phyloP scores from a whole-genome alignment of 2,888 invertebrate species.

The Lobophora halterata region DNA sequence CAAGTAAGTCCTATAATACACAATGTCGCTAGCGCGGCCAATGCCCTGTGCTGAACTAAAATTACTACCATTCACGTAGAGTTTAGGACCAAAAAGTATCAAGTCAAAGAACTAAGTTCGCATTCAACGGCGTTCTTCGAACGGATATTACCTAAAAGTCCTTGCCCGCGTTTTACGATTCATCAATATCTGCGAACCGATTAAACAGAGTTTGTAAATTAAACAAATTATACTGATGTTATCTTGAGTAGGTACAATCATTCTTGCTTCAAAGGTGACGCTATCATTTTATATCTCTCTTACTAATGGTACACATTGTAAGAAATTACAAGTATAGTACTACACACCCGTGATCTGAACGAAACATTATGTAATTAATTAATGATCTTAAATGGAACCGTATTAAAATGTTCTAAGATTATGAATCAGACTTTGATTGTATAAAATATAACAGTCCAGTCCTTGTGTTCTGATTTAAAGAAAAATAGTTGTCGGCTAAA shows the following conservation, averaged over 20 bases:
- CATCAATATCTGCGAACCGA: constrained; percentile 25
- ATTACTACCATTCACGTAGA: constrained; percentile 7
- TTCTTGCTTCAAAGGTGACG: constrained; percentile 18
- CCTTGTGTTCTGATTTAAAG: no score
- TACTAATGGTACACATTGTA: constrained; percentile 14
- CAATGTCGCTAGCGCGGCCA: background rate
- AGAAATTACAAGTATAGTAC: constrained; percentile 18
- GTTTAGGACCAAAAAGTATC: constrained; percentile 4
- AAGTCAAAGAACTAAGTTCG: constrained; percentile 12
- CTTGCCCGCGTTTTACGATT: constrained; percentile 13
- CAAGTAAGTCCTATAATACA: no score
- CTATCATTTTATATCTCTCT: constrained; percentile 18
- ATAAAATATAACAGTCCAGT: no score
- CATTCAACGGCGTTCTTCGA: constrained; percentile 8
- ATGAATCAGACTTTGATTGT: no score
- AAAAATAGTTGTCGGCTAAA: no score
- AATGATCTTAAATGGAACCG: no score
- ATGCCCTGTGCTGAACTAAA: constrained; percentile 2
- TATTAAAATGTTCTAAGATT: no score
- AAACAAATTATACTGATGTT: constrained; percentile 12
- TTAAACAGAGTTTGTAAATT: constrained; percentile 11
- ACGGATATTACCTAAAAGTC: constrained; percentile 17
- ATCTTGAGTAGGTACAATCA: constrained; percentile 15
- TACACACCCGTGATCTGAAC: no score
- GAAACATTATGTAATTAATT: no score